Evolutionary conservation across 2,888 invertebrate genomes (phyloP).

Genomic region (Leucoptera coffeella): DNA sequence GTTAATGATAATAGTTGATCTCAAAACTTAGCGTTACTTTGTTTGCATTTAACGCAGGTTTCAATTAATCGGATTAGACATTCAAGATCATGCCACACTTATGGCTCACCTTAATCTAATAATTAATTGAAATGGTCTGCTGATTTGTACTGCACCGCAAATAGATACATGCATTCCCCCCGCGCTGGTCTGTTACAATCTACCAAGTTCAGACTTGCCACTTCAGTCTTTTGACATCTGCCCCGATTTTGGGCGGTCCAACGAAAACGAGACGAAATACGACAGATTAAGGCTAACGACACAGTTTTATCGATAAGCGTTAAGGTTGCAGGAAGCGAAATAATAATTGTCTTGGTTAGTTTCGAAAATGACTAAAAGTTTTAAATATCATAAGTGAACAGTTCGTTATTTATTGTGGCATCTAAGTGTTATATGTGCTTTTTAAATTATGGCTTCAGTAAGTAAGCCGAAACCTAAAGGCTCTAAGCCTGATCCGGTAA

Average conservation of each 20-base stretch:
- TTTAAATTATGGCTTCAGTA: slow-evolving; percentile 30
- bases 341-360: too few species aligned
- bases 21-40: too few species aligned
- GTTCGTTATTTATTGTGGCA: slow-evolving; percentile 27
- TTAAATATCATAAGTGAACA: slow-evolving; percentile 9
- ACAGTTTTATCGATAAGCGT: too few species aligned
- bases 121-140: slow-evolving; percentile 49
- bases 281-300: too few species aligned
- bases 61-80: slow-evolving; percentile 13
- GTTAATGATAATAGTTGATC: too few species aligned
- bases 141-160: slow-evolving; percentile 48
- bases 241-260: slow-evolving; percentile 50
- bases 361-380: too few species aligned
- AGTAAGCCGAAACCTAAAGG: slow-evolving; percentile 10
- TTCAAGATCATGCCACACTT: slow-evolving; percentile 30
- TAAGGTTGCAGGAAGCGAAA: too few species aligned
- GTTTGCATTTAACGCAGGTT: too few species aligned
- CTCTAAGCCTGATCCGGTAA: slow-evolving; percentile 21
- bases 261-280: slow-evolving; percentile 33
- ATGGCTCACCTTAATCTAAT: slow-evolving; percentile 51
- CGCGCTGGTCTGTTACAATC: slow-evolving; percentile 11
- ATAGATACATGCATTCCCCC: slow-evolving; percentile 27
- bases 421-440: slow-evolving; percentile 17
- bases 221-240: slow-evolving; percentile 50
- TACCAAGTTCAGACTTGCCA: slow-evolving; percentile 16